Evolutionary conservation across 1,140 invertebrate species (phyloP).

Genomic region (Cydia strobilella): DNA sequence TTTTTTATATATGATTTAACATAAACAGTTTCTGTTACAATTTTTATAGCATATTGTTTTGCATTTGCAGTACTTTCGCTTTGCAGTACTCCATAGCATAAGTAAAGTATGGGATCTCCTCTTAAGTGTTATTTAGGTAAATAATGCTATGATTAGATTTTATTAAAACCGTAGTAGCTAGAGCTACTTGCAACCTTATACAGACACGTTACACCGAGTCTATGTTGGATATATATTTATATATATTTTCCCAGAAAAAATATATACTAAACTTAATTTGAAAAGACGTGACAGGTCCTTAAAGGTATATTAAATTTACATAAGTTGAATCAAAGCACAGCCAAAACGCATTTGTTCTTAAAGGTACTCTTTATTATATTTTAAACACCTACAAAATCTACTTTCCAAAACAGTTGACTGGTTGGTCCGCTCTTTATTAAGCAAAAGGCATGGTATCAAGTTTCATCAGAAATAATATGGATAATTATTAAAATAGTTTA

Average conservation of each 20-base stretch:
- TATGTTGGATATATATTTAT: too few relatives aligned
- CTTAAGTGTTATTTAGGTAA: background rate
- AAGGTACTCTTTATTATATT: constrained; percentile 46
- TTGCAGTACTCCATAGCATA: background rate
- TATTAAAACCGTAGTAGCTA: constrained; percentile 7
- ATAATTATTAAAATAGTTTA: constrained; percentile 32
- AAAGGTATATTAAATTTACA: constrained; percentile 34
- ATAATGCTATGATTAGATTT: background rate
- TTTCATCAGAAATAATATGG: constrained; percentile 36
- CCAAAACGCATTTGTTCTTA: constrained; percentile 58
- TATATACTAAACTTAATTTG: constrained; percentile 15
- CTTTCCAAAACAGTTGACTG: constrained; percentile 69
- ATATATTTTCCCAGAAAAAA: constrained; percentile 15
- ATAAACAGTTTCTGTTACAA: constrained; percentile 14
- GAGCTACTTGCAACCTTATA: background rate
- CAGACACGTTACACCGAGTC: background rate
- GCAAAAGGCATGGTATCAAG: constrained; percentile 65
- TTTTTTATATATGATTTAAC: background rate
- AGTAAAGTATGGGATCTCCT: background rate
- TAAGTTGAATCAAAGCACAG: constrained; percentile 59
- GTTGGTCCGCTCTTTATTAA: constrained; percentile 74
- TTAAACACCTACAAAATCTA: constrained; percentile 52
- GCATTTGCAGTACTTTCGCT: background rate
- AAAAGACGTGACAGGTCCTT: constrained; percentile 21
- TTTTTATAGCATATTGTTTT: background rate